A percentile compares a stretch with the other conserved stretches of the same genome.
phyloP scores from a whole-genome alignment of 1,140 invertebrate genomes.

The Calliopsis andreniformis region DNA sequence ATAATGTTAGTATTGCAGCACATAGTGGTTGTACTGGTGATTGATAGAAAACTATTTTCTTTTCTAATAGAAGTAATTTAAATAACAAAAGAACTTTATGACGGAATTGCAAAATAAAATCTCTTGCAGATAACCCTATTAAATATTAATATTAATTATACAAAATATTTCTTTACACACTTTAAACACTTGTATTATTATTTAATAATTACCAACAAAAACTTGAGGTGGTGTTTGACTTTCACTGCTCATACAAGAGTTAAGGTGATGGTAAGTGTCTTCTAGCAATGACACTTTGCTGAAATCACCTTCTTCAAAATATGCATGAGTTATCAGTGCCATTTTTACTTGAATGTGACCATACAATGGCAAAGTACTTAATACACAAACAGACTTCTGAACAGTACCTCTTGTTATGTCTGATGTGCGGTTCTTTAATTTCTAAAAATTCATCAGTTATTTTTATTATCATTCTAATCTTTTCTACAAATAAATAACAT shows the following conservation, averaged over 20 bases:
- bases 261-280: constrained; percentile 96
- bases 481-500: not conserved
- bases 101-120: constrained; percentile 92
- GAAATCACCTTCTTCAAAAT: constrained; percentile 97
- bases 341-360: constrained; percentile 97
- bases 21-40: constrained; percentile 96
- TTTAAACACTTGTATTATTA: not conserved
- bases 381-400: constrained; percentile 95
- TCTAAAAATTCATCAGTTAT: constrained; percentile 81
- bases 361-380: constrained; percentile 94
- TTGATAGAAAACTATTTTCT: constrained; percentile 95
- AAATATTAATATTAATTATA: constrained; percentile 65
- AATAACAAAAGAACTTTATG: constrained; percentile 97
- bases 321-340: constrained; percentile 97
- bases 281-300: constrained; percentile 94
- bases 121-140: constrained; percentile 89
- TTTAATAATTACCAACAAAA: constrained; percentile 87
- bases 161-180: constrained; percentile 5
- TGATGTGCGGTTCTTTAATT: constrained; percentile 95
- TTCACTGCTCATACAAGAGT: constrained; percentile 89
- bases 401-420: constrained; percentile 98
- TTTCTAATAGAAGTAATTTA: constrained; percentile 95
- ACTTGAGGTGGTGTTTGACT: constrained; percentile 87
- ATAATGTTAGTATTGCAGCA: constrained; percentile 91
- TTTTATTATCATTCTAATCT: not conserved